These are phyloP conservation scores for Silurus meridionalis DNA, from an alignment of 2,113 vertebrate species.

Conservation along the genomic window DNA sequence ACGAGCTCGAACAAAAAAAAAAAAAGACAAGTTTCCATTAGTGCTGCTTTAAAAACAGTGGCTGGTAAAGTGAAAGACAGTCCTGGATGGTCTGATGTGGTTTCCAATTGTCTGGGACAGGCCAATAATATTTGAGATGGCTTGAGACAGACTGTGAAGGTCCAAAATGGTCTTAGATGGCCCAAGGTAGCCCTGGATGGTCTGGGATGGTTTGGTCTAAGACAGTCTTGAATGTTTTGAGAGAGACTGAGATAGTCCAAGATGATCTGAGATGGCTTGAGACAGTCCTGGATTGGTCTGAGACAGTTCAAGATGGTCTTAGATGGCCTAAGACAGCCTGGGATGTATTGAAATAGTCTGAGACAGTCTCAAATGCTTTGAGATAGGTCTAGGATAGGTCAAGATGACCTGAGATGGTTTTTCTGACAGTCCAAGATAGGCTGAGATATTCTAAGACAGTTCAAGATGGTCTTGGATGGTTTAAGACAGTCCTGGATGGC, in stretches of 20 bases:
- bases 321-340: neutral
- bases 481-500: neutral
- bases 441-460: neutral
- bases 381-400: neutral
- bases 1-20: neutral
- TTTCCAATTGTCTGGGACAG: neutral
- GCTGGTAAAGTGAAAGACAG: neutral
- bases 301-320: neutral
- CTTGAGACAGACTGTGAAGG: neutral
- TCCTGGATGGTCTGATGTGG: neutral
- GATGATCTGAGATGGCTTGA: neutral
- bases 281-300: neutral
- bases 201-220: neutral
- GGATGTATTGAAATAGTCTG: neutral
- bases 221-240: neutral
- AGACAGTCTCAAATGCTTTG: neutral
- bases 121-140: neutral
- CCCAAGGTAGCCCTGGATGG: neutral
- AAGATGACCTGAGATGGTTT: neutral
- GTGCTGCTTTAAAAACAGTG: neutral
- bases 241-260: neutral
- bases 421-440: neutral
- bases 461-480: neutral
- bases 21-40: constrained; percentile 9
- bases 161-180: neutral